Conservation (phyloP, 2,797 vertebrate species). For the Malacoctenus gilli region DNA sequence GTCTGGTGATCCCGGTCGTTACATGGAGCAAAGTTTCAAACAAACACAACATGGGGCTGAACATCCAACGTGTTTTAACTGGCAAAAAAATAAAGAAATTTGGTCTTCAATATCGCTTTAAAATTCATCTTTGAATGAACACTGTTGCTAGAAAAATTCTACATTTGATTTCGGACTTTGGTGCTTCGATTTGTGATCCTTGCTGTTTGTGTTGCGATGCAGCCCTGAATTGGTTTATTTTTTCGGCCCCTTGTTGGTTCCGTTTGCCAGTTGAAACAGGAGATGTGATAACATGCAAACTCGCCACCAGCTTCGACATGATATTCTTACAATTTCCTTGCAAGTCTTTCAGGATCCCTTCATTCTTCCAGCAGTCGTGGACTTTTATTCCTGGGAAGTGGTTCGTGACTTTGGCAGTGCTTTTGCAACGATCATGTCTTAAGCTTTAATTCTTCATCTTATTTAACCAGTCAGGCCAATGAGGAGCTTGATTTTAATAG, state of each 20-base stretch:
- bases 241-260: too few relatives aligned
- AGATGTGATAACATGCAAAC: slow-evolving; percentile 43
- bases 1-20: background rate
- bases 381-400: too few relatives aligned
- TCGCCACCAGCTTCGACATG: slow-evolving; percentile 15
- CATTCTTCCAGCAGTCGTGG: background rate
- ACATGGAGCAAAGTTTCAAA: slow-evolving; percentile 39
- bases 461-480: slow-evolving; percentile 31
- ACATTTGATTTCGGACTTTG: too few relatives aligned
- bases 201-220: too few relatives aligned
- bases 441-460: too few relatives aligned
- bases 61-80: slow-evolving; percentile 27
- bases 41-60: slow-evolving; percentile 36
- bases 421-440: slow-evolving; percentile 27
- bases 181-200: too few relatives aligned
- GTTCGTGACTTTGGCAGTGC: slow-evolving; percentile 44
- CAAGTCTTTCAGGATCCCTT: slow-evolving; percentile 3
- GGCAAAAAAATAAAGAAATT: background rate
- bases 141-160: too few relatives aligned
- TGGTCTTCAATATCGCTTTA: too few relatives aligned
- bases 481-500: slow-evolving; percentile 28
- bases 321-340: slow-evolving; percentile 7
- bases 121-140: too few relatives aligned
- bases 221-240: too few relatives aligned
- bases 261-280: slow-evolving; percentile 18